Evolutionary conservation across 2,113 vertebrate genomes (phyloP), one percentile per base, ranked within the genome.

Genomic region (Notechis scutatus): DNA sequence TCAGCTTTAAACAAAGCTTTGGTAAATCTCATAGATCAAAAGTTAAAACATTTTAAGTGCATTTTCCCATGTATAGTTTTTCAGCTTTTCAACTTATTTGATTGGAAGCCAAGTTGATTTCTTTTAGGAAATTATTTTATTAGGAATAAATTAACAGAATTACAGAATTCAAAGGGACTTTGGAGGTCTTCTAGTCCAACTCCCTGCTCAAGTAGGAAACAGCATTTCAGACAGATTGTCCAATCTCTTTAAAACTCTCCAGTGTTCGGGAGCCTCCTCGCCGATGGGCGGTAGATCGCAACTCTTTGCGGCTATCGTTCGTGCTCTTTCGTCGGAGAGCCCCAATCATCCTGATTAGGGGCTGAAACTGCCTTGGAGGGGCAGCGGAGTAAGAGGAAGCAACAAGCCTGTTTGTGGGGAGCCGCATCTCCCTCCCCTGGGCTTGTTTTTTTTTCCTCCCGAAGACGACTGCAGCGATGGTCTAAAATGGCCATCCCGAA

Each of bases 11-110:
- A 93, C 54, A 85, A 90, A 74, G 20, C 55, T 50, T n/a, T 52
- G 52, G 74, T 90, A 86, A 90, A 93, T 90, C 74, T 52, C 88
- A 26, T 59, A 47, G 56, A 93, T 93, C 74, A 93, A 88, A 93
- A 8, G 2, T 89, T 92, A 91, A 85, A 57, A 3, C 88, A 3
- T 1, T 57, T 92, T 87, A 24, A 3, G 1, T 47, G 39, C 2
- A 18, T 55, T 47, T 89, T 5, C 21, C 0, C 3, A 64, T 61
- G 21, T 2, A 64, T 20, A 34, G 11, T 45, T 93, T 20, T n/a
- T 39, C 39, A 54, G 56, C 56, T 64, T 12, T 45, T 92, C 50
- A 57, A 34, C 6, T 15, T 5, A 45, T 57, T 81, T 20, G 52
- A 12, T 42, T 61, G 10, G 20, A 18, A 94, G 54, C 47, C 59